Evolutionary conservation across 92 coral and sea anemone species (phyloP), one percentile per base, ranked within the genome.

Genomic region (Montipora capitata): DNA sequence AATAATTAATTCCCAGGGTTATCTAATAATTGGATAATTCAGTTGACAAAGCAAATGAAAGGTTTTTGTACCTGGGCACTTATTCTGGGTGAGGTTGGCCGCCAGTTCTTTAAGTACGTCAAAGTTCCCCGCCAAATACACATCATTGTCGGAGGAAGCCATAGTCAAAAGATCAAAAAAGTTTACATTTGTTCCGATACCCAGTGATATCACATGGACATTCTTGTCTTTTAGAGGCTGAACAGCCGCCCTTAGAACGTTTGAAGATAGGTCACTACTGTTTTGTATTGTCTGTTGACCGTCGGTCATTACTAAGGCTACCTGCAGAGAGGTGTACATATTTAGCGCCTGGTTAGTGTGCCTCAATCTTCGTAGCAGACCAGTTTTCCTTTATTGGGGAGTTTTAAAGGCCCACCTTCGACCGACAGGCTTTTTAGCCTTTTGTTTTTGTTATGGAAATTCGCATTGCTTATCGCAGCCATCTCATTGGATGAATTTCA

Each of bases 241-340:
- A 56, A 72, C 78, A 27, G 87, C 79, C 4, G 10, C 57, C 0
- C 10, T 5, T 13, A 82, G 77, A 11, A 82, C 42, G 71, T 82
- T 79, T 10, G 79, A 54, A 11, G 69, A 14, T 11, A 82, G 79
- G 10, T 0, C 27, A 15, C 13, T 45, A 0, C n/a, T 67, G 2
- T 82, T 67, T 0, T 5, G 9, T 15, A 72, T 45, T 5, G 87
- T 82, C 39, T 82, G 87, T 41, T 41, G 57, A 16, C 87, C 87
- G 54, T 82, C 87, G 9, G 87, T 82, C 72, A 82, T 70, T 2
- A 82, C 87, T 1, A 82, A 69, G 58, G 71, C 87, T 11, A 82
- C 48, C 87, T 82, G 45, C 15, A 18, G 18, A 52, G n/a, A n/a
- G n/a, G 4, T 10, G 7, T 27, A 49, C 35, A 38, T 27, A 27